Evolutionary conservation across 2,113 vertebrate genomes (phyloP), one percentile per base, ranked within the genome.

Genomic region (Ceyx cyanopectus): DNA sequence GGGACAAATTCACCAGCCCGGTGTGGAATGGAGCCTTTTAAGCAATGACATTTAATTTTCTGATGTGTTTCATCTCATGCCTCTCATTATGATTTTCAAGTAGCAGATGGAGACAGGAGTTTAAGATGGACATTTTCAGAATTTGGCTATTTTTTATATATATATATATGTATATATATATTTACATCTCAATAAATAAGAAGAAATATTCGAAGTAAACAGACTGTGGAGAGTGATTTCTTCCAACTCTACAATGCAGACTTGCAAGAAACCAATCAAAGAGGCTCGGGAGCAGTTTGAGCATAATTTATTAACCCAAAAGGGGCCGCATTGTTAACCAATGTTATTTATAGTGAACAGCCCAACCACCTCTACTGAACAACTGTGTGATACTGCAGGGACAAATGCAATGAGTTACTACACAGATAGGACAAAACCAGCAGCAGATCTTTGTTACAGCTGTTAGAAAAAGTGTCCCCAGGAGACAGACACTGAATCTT

Each of bases 401-500:
- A 94, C 91, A 94, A 96, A 95, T 94, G 85, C 87, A 87, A 68
- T 93, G 94, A 96, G 75, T 96, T 94, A 96, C 89, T 92, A 91
- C 94, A 90, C 40, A 83, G 72, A 85, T 12, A 95, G 91, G 68
- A 88, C 89, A 96, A 87, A 95, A 91, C 87, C 85, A 92, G 81
- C 93, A 94, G 89, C 95, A 92, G 82, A 90, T 94, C 96, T 96
- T 91, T 81, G 91, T 89, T 96, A 94, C 89, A 96, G 92, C 94
- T 95, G 93, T 89, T 95, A 94, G 82, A 94, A 96, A 85, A 96
- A 93, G 89, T 45, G 1, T 94, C 76, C 95, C 85, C 96, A 87
- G 91, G 95, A 95, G 95, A 96, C 85, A 94, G 87, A 65, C 92
- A 96, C 75, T 94, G 94, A 94, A 96, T 96, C 91, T 95, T 87